phyloP scores from a whole-genome alignment of 2,113 vertebrate genomes.

The Elachura formosa region DNA sequence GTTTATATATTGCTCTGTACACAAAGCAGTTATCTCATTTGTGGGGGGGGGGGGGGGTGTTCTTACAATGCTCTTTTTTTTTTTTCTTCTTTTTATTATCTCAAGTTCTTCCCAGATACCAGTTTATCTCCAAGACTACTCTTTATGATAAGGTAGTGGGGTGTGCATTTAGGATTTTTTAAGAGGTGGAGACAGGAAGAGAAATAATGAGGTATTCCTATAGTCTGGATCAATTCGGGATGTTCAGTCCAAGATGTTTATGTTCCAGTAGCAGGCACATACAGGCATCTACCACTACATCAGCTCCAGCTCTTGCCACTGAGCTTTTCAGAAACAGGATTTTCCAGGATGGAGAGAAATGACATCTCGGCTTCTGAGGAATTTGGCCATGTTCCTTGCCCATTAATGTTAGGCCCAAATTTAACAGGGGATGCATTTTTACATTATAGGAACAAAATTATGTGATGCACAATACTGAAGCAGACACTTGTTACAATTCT shows the following conservation, averaged over 20 bases:
- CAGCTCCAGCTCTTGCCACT: neutral
- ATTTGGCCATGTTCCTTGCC: neutral
- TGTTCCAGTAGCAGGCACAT: neutral
- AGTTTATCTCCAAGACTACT: neutral
- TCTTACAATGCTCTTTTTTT: rapidly evolving
- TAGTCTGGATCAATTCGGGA: neutral
- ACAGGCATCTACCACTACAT: neutral
- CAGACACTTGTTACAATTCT: neutral
- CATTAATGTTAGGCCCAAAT: rapidly evolving
- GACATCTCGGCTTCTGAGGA: neutral
- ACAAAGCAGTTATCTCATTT: neutral
- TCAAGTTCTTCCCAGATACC: neutral
- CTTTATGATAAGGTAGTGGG: neutral
- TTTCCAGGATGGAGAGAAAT: neutral
- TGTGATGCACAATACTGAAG: neutral
- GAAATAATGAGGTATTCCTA: neutral
- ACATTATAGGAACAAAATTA: neutral
- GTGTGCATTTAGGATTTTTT: rapidly evolving
- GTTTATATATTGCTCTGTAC: neutral
- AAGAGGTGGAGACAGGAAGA: neutral
- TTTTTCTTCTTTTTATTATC: neutral
- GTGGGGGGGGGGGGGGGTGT: too few relatives aligned
- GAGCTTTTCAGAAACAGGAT: neutral
- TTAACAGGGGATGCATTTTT: rapidly evolving
- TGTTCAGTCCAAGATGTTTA: neutral